These are phyloP conservation scores for Antitype chi DNA, from an alignment of 2,888 invertebrate genomes.

Conservation along the genomic window DNA sequence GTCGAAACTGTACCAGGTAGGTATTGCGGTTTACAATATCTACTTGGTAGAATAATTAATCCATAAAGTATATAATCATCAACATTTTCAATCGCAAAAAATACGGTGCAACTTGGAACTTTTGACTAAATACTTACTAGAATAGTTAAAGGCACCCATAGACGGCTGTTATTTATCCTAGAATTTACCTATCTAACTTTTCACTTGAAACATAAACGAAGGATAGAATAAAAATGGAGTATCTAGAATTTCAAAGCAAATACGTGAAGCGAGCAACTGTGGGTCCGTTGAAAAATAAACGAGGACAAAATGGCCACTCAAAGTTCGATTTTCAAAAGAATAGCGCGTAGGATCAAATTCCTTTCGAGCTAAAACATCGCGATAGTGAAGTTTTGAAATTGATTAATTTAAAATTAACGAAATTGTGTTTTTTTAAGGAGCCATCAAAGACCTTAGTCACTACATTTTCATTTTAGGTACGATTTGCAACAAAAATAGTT, in stretches of 20 bases:
- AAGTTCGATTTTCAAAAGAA: constrained; percentile 49
- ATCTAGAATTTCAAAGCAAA: constrained; percentile 66
- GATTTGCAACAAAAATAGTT: not conserved
- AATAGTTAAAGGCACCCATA: too few species aligned
- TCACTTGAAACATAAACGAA: not conserved
- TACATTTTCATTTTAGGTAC: not conserved
- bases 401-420: too few species aligned
- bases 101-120: too few species aligned
- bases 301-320: constrained; percentile 19
- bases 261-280: constrained; percentile 20
- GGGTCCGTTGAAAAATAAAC: constrained; percentile 39
- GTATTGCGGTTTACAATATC: too few species aligned
- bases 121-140: too few species aligned
- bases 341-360: constrained; percentile 23
- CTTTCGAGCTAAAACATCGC: not conserved
- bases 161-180: not conserved
- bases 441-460: too few species aligned
- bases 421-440: not conserved
- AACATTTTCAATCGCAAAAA: too few species aligned
- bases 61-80: too few species aligned
- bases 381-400: not conserved
- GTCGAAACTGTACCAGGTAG: too few species aligned
- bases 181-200: not conserved
- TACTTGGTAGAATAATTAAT: too few species aligned
- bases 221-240: constrained; percentile 38